Evolutionary conservation across 2,113 vertebrate species (phyloP).

Genomic region (Mobula hypostoma): DNA sequence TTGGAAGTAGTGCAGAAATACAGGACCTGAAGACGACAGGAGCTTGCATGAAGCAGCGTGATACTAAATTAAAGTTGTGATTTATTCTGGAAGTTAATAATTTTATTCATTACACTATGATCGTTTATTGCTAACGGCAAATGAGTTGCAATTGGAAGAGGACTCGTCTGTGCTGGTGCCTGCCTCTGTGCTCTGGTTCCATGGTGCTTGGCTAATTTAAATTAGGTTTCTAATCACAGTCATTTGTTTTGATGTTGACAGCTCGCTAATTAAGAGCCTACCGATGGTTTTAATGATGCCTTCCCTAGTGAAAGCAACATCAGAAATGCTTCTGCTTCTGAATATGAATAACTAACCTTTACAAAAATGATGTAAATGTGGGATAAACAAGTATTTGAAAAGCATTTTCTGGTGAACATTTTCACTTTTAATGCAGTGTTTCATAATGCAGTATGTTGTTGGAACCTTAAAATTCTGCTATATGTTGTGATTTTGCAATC

Average conservation of each 20-base stretch:
- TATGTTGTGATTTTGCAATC: not conserved
- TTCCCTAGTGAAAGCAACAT: not conserved
- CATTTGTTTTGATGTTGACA: not conserved
- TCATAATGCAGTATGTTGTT: not conserved
- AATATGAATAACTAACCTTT: not conserved
- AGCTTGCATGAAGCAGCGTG: not conserved
- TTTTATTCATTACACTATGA: no score
- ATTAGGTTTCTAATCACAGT: not conserved
- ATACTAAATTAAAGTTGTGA: not conserved
- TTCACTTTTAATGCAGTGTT: not conserved
- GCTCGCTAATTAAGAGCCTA: not conserved
- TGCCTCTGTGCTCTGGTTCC: not conserved
- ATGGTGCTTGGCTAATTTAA: not conserved
- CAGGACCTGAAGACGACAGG: not conserved
- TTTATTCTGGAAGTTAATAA: not conserved
- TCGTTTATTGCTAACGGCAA: constrained; percentile 8
- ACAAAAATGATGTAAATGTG: not conserved
- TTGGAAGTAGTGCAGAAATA: not conserved
- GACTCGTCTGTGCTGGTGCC: not conserved
- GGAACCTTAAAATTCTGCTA: not conserved
- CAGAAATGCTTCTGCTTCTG: not conserved
- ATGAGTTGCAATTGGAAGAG: not conserved
- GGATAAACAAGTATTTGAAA: not conserved
- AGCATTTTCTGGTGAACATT: no score
- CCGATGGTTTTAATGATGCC: not conserved